A percentile compares a stretch with the other conserved stretches of the same genome.
These are phyloP conservation scores for Lasioglossum figueresi DNA, from an alignment of 2,888 invertebrate genomes.

Conservation along the genomic window DNA sequence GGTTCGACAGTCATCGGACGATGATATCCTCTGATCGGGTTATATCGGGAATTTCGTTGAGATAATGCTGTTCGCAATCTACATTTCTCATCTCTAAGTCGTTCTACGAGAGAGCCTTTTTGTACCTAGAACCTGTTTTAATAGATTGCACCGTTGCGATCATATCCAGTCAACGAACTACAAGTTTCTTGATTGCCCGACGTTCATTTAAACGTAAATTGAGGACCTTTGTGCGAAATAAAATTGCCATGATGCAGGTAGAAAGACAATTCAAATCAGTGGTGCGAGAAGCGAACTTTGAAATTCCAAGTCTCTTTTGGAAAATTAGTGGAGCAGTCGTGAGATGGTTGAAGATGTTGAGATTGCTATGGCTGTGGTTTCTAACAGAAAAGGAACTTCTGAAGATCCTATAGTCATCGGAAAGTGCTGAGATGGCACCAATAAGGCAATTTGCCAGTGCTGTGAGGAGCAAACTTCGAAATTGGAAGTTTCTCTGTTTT, in stretches of 20 bases:
- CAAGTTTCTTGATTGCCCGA: too few species aligned
- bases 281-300: too few species aligned
- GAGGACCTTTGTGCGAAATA: too few species aligned
- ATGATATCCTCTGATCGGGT: neutral
- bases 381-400: neutral
- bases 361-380: neutral
- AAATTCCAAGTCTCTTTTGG: neutral
- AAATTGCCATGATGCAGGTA: too few species aligned
- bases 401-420: neutral
- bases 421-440: neutral
- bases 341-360: neutral
- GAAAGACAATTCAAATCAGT: too few species aligned
- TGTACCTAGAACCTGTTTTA: too few species aligned
- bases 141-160: too few species aligned
- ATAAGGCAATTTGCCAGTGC: neutral
- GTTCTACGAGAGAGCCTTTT: neutral
- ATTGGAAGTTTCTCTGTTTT: too few species aligned
- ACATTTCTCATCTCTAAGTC: neutral
- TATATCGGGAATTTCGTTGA: neutral
- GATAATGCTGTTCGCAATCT: neutral
- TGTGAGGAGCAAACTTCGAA: too few species aligned
- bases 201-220: too few species aligned
- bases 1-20: neutral
- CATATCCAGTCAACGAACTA: too few species aligned
- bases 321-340: neutral